A percentile compares a stretch with the other conserved stretches of the same genome.
Conservation (phyloP, 2,797 vertebrate species). For the Pseudomugil tenellus region DNA sequence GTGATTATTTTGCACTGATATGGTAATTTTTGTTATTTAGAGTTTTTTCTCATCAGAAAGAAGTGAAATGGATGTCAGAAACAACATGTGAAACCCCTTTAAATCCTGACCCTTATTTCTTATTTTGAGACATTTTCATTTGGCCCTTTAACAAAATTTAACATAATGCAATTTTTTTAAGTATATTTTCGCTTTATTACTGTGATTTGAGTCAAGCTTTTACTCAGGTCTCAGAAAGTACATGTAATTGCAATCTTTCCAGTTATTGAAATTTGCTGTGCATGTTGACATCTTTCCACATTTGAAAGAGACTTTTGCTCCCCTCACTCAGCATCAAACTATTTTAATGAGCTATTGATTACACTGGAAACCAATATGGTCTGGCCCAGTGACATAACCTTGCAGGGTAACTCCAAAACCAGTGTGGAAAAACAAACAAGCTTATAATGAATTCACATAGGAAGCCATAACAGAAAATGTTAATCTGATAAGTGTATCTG, state of each 20-base stretch:
- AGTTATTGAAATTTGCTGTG: constrained; percentile 4
- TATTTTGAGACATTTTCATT: no score
- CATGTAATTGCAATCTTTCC: background rate
- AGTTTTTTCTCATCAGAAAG: background rate
- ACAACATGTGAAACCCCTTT: no score
- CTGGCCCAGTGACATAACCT: constrained; percentile 31
- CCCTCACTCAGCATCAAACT: constrained; percentile 43
- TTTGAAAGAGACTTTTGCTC: constrained; percentile 29
- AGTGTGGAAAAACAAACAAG: background rate
- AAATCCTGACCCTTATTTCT: no score
- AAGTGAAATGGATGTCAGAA: no score
- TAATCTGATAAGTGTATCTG: background rate
- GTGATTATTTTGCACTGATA: background rate
- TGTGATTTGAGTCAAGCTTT: no score
- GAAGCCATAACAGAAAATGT: background rate
- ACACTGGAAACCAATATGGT: constrained; percentile 20
- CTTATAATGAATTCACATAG: background rate
- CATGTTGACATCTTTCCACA: constrained; percentile 20
- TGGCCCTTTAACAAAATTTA: no score
- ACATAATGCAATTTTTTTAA: no score
- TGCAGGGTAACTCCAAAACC: constrained; percentile 19
- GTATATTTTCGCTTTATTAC: no score
- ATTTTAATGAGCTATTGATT: constrained; percentile 75
- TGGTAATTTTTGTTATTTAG: background rate
- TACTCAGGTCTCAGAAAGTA: no score